phyloP scores from a whole-genome alignment of 1,140 invertebrate species.

The Tyrophagus putrescentiae region DNA sequence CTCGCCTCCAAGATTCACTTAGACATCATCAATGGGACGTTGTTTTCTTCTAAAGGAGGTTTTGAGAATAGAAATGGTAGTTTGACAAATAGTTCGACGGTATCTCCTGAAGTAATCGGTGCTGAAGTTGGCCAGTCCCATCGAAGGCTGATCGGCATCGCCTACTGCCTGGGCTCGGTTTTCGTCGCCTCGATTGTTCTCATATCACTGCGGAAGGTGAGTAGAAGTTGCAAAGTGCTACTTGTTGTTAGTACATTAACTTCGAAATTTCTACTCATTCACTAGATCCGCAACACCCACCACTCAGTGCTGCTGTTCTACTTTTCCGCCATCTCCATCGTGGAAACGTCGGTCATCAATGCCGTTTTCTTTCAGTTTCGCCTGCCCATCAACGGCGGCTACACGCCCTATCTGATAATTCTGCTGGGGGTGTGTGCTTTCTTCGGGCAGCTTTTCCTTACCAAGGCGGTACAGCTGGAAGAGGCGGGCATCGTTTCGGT shows the following conservation, averaged over 20 bases:
- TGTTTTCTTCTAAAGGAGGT: too few relatives aligned
- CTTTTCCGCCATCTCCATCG: slow-evolving; percentile 61
- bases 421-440: slow-evolving; percentile 41
- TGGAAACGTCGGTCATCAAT: slow-evolving; percentile 58
- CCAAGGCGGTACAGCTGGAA: slow-evolving; percentile 28
- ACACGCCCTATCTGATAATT: slow-evolving; percentile 58
- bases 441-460: slow-evolving; percentile 28
- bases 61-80: too few relatives aligned
- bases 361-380: slow-evolving; percentile 57
- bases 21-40: slow-evolving; percentile 30
- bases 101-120: too few relatives aligned
- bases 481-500: slow-evolving; percentile 30
- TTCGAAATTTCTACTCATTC: neutral
- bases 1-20: slow-evolving; percentile 41
- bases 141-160: slow-evolving; percentile 48
- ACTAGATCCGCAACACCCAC: slow-evolving; percentile 51
- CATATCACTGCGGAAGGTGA: slow-evolving; percentile 58
- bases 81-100: too few relatives aligned
- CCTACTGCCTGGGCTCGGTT: slow-evolving; percentile 66
- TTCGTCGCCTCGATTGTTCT: slow-evolving; percentile 76
- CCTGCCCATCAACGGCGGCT: slow-evolving; percentile 58
- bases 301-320: slow-evolving; percentile 77
- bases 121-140: neutral
- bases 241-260: too few relatives aligned
- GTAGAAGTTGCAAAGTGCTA: neutral